A percentile compares a stretch with the other conserved stretches of the same genome.
Conservation (phyloP, 2,113 vertebrate genomes). For the Actenoides hombroni region DNA sequence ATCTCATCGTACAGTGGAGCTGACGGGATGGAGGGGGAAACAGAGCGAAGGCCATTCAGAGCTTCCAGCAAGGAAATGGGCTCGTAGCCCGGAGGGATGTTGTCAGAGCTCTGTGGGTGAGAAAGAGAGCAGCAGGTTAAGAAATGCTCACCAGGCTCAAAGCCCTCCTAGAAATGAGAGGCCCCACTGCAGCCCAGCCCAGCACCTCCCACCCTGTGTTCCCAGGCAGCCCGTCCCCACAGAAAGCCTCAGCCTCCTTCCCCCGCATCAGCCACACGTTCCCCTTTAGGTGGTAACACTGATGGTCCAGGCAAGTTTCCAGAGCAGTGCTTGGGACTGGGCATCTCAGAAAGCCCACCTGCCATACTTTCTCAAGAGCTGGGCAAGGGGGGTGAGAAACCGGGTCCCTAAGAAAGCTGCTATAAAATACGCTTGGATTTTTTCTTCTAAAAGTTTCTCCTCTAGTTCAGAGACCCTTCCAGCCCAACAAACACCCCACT, state of each 20-base stretch:
- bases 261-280: background rate
- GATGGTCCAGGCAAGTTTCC: background rate
- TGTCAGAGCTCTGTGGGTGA: slow-evolving; percentile 84
- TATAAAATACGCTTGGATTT: accelerated
- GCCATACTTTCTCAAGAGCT: background rate
- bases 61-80: slow-evolving; percentile 96
- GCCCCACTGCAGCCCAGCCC: background rate
- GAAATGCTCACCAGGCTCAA: background rate
- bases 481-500: background rate
- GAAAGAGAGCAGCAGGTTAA: background rate
- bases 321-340: background rate
- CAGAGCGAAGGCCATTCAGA: slow-evolving; percentile 87
- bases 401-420: background rate
- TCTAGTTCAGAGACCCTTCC: background rate
- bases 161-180: background rate
- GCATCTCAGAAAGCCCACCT: background rate
- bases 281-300: background rate
- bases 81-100: slow-evolving; percentile 93
- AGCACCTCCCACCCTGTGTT: background rate
- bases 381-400: background rate
- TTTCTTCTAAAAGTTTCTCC: background rate
- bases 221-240: background rate
- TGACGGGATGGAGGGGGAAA: slow-evolving; percentile 85
- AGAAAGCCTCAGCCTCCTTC: background rate
- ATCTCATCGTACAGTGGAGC: slow-evolving; percentile 95